Evolutionary conservation across 2,797 vertebrate species (phyloP).

Genomic region (Petrocephalus schoutedeni): DNA sequence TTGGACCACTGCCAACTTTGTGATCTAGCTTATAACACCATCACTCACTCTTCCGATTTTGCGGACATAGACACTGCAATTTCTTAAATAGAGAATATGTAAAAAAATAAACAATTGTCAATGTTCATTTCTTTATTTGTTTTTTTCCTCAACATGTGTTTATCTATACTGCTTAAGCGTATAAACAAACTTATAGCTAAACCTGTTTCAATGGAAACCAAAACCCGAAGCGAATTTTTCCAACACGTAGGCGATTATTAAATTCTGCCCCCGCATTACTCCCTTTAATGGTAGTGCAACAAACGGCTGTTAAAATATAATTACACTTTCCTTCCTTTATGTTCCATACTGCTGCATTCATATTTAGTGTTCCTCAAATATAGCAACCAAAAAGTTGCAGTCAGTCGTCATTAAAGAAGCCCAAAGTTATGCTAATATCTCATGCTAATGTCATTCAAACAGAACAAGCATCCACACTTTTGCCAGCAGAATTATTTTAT

Average conservation of each 20-base stretch:
- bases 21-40: neutral
- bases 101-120: neutral
- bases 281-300: neutral
- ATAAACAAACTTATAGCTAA: neutral
- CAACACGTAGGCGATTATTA: slow-evolving; percentile 18
- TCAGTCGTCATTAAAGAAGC: neutral
- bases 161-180: neutral
- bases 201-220: slow-evolving; percentile 23
- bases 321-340: neutral
- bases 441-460: neutral
- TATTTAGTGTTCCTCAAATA: neutral
- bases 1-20: neutral
- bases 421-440: neutral
- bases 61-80: neutral
- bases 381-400: neutral
- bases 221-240: slow-evolving; percentile 14
- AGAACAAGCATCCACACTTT: neutral
- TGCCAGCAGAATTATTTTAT: neutral
- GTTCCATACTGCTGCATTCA: neutral
- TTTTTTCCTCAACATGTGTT: neutral
- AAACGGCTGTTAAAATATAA: neutral
- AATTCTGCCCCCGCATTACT: slow-evolving; percentile 14
- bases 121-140: neutral
- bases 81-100: neutral
- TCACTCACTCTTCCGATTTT: neutral